Percentiles rank a stretch among this genome's conserved stretches.
Conservation (phyloP, 92 coral and sea anemone genomes). For the Porites lobata region DNA sequence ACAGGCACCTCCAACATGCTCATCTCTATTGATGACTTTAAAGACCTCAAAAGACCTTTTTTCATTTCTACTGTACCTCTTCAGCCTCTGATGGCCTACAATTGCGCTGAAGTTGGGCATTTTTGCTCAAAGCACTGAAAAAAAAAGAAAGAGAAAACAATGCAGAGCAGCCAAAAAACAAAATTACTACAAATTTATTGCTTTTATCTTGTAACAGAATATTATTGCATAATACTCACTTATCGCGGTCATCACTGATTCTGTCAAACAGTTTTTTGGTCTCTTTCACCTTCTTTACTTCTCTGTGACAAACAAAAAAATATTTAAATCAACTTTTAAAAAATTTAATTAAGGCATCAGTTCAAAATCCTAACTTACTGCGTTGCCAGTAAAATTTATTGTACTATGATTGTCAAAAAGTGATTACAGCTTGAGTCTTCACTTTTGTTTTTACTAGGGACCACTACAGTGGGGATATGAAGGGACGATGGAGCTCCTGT, state of each 20-base stretch:
- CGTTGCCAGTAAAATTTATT: too few species aligned
- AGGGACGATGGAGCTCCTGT: too few species aligned
- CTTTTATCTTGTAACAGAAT: background rate
- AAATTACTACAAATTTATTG: too few species aligned
- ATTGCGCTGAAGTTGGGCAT: constrained; percentile 93
- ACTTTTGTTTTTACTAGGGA: too few species aligned
- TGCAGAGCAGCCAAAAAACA: background rate
- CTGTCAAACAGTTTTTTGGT: constrained; percentile 96
- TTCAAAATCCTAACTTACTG: too few species aligned
- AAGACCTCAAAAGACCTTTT: too few species aligned
- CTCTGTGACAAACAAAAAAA: constrained; percentile 55
- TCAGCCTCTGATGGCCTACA: constrained; percentile 89
- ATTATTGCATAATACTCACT: constrained; percentile 64
- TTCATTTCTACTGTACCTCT: constrained; percentile 68
- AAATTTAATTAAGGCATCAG: too few species aligned
- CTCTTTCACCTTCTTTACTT: constrained; percentile 96
- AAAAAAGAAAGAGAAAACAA: background rate
- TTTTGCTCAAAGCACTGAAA: constrained; percentile 88
- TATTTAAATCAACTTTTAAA: background rate
- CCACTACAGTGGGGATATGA: too few species aligned
- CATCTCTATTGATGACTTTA: too few species aligned
- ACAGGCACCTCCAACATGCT: too few species aligned
- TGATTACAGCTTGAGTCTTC: too few species aligned
- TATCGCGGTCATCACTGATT: constrained; percentile 94
- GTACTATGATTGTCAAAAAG: too few species aligned